Conservation (phyloP, 2,797 vertebrate genomes). For the Bufotes viridis region DNA sequence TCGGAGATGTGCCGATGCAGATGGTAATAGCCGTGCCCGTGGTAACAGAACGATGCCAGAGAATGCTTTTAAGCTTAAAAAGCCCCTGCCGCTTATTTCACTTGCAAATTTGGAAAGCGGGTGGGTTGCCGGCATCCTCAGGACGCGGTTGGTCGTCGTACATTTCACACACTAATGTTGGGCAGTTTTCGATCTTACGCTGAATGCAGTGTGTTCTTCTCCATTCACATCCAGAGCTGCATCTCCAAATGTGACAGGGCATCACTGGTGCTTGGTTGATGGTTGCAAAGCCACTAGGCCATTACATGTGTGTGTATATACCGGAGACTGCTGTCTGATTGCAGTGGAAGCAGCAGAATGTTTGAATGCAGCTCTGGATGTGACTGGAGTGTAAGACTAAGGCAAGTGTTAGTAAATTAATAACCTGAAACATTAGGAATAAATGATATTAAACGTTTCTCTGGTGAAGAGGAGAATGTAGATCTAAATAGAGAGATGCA, state of each 20-base stretch:
- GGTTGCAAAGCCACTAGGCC: neutral
- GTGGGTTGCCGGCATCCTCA: neutral
- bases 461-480: neutral
- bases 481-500: constrained; percentile 1
- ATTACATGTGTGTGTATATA: neutral
- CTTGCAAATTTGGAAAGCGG: constrained; percentile 22
- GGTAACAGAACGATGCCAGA: constrained; percentile 12
- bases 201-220: neutral
- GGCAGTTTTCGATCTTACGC: neutral
- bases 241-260: neutral
- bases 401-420: too few relatives aligned
- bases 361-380: neutral
- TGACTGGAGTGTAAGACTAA: neutral
- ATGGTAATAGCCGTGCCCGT: neutral
- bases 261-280: neutral
- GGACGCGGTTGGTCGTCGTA: too few relatives aligned
- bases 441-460: too few relatives aligned
- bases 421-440: too few relatives aligned
- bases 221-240: neutral
- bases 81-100: neutral
- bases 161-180: neutral
- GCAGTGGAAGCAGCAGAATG: neutral
- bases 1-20: neutral
- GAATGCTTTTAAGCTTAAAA: neutral
- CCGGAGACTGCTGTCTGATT: too few relatives aligned